phyloP scores from a whole-genome alignment of 92 coral and sea anemone genomes.

The Palythoa heliodiscus region DNA sequence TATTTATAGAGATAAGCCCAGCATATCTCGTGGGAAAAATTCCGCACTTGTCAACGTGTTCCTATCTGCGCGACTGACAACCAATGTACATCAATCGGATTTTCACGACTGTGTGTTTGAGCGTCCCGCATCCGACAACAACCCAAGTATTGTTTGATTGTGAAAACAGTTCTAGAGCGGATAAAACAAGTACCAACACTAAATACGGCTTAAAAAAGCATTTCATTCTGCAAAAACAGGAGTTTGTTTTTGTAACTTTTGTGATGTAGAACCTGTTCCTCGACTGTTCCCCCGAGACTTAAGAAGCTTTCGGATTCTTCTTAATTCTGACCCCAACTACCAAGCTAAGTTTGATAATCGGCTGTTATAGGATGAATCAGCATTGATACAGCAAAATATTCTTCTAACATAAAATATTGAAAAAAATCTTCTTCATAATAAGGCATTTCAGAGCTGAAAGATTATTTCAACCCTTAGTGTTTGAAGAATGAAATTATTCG shows the following conservation, averaged over 20 bases:
- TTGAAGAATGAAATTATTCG: neutral
- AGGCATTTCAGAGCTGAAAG: neutral
- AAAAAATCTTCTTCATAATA: neutral
- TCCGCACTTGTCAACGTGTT: constrained; percentile 34
- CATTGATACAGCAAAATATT: neutral
- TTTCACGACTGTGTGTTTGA: constrained; percentile 31
- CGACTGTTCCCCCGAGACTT: neutral
- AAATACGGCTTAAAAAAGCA: neutral
- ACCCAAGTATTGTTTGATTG: constrained; percentile 41
- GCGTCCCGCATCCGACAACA: constrained; percentile 31
- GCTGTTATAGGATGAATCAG: neutral
- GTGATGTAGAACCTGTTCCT: too few species aligned
- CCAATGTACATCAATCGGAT: constrained; percentile 36
- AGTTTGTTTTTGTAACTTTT: neutral
- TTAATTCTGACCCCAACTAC: neutral
- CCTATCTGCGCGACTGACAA: constrained; percentile 19
- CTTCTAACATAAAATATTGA: neutral
- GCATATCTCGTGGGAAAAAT: constrained; percentile 45
- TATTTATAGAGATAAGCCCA: constrained; percentile 36
- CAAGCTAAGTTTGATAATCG: neutral
- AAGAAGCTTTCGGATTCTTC: neutral
- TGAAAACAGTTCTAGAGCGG: constrained; percentile 27
- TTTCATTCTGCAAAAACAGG: neutral
- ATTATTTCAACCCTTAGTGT: neutral
- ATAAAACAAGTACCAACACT: constrained; percentile 13